Evolutionary conservation across 2,888 invertebrate species (phyloP), one percentile per base, ranked within the genome.

Genomic region (Euzophera pinguis): DNA sequence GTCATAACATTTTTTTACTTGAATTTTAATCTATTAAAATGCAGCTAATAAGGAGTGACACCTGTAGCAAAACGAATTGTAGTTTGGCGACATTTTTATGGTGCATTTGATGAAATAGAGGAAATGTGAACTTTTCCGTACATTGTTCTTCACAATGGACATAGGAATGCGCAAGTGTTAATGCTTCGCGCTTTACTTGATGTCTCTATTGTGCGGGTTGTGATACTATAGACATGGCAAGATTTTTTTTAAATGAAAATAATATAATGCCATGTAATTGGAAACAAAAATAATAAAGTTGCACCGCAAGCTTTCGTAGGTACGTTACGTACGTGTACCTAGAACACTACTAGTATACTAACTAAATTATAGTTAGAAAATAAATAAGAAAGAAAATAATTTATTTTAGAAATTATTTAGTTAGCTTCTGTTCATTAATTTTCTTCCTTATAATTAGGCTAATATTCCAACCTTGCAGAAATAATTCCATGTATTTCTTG

Each of bases 91-190:
- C 64, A 71, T 70, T 75, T 75, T 74, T 65, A 71, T 70, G 60
- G 58, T 60, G 77, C 66, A 57, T 73, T 69, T 71, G 63, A 71
- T 71, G 77, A 78, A 79, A 78, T 80, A 78, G 63, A 68, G 71
- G 73, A 73, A 72, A 75, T 64, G 70, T 64, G 61, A 53, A 54
- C 60, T 69, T 73, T 86, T 85, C 85, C 85, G 83, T 60, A 71
- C 69, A 82, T 86, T 86, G 86, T 86, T 73, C 45, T 59, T 57
- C 58, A 65, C 59, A 63, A 63, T 71, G 67, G 62, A 59, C 48
- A 22, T 22, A 58, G 57, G 50, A 62, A 60, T 55, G 53, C 39
- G 39, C 14, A 35, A 43, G 59, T 62, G 55, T 67, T 56, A 70
- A 67, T 68, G 60, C 51, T 64, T 65, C 54, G 58, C 63, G 57